These are phyloP conservation scores for Galbula dea DNA, from an alignment of 2,113 vertebrate genomes.

Conservation along the genomic window DNA sequence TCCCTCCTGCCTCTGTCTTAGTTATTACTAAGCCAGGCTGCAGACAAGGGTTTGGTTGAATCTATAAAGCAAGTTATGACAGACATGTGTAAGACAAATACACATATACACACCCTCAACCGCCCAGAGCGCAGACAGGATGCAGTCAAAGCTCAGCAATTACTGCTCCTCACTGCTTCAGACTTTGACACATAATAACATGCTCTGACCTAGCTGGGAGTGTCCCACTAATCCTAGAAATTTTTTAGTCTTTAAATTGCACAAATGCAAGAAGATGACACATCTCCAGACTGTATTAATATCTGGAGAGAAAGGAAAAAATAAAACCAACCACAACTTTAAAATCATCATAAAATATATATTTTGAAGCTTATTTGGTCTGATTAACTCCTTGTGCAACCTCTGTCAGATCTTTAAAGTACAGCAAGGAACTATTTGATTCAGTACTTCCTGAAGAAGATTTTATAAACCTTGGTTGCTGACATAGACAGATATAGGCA, in stretches of 20 bases:
- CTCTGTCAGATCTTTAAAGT: background rate
- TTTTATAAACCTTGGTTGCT: background rate
- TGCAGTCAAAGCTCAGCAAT: slow-evolving; percentile 36
- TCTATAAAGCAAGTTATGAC: slow-evolving; percentile 47
- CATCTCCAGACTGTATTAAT: background rate
- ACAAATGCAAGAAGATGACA: background rate
- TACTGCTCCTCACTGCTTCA: background rate
- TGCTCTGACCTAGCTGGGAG: slow-evolving; percentile 28
- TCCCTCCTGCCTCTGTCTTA: background rate
- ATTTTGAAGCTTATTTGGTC: background rate
- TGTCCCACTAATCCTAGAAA: slow-evolving; percentile 17
- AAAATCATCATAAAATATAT: background rate
- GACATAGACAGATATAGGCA: background rate
- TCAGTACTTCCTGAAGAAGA: background rate
- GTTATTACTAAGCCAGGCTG: background rate
- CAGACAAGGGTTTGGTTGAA: slow-evolving; percentile 31
- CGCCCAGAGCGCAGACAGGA: slow-evolving; percentile 9
- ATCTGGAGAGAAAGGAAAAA: background rate
- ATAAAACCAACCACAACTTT: background rate
- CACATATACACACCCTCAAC: background rate
- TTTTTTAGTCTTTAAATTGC: background rate
- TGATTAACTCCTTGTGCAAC: background rate
- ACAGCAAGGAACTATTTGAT: background rate
- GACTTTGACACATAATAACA: background rate
- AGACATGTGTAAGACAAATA: slow-evolving; percentile 32